phyloP scores from a whole-genome alignment of 1,140 invertebrate genomes.

The Leptinotarsa undecemlineata region DNA sequence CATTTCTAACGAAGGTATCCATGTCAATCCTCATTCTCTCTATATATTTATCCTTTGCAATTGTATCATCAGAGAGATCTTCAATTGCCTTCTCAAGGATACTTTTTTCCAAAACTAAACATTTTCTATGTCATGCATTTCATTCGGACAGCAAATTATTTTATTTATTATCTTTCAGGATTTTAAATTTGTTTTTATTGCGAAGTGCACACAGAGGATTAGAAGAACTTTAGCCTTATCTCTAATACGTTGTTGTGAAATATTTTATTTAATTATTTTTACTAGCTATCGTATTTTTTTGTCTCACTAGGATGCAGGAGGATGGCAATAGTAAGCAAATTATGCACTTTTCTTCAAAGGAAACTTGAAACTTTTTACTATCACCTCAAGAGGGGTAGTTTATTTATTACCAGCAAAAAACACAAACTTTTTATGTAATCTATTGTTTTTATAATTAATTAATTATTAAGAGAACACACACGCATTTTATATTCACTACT shows the following conservation, averaged over 20 bases:
- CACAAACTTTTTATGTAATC: too few relatives aligned
- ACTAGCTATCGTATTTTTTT: too few relatives aligned
- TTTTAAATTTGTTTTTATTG: constrained; percentile 8
- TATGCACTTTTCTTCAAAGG: too few relatives aligned
- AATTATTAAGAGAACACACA: too few relatives aligned
- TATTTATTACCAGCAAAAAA: too few relatives aligned
- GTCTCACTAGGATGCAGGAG: too few relatives aligned
- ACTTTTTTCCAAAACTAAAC: not conserved
- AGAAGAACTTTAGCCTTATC: not conserved
- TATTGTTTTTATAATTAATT: too few relatives aligned
- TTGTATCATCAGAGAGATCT: constrained; percentile 17
- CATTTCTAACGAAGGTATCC: not conserved
- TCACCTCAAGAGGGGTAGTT: too few relatives aligned
- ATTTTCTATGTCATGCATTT: constrained; percentile 4
- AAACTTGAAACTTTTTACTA: too few relatives aligned
- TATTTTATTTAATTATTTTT: not conserved
- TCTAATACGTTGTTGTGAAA: not conserved
- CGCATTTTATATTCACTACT: too few relatives aligned
- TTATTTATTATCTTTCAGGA: constrained; percentile 8
- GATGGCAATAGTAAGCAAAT: too few relatives aligned
- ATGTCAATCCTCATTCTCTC: constrained; percentile 5
- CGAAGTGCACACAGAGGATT: not conserved
- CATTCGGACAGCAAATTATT: constrained; percentile 11
- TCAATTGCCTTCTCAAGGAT: constrained; percentile 3
- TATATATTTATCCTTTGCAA: constrained; percentile 14